These are phyloP conservation scores for Plotosus lineatus DNA, from an alignment of 2,113 vertebrate species.

Conservation along the genomic window DNA sequence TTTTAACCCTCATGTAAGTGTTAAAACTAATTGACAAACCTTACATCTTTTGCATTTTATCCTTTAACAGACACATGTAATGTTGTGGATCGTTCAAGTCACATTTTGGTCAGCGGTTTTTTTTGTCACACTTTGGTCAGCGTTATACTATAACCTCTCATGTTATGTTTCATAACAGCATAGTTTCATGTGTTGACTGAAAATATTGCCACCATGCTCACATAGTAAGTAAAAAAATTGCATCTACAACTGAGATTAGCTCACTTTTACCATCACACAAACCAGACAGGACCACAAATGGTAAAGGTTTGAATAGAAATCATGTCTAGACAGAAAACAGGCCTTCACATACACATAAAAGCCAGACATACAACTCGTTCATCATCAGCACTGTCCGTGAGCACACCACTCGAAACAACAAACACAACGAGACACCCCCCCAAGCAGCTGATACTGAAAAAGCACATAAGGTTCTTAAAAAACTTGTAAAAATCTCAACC, in stretches of 20 bases:
- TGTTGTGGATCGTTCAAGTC: not conserved
- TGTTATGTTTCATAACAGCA: not conserved
- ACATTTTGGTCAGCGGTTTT: not conserved
- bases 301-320: not conserved
- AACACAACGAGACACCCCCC: conserved; percentile 13
- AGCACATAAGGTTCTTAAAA: conserved; percentile 53
- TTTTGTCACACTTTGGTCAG: not conserved
- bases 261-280: not conserved
- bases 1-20: not conserved
- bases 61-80: not conserved
- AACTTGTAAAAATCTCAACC: conserved; percentile 16
- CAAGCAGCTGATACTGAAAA: conserved; percentile 15
- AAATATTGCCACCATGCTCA: not conserved
- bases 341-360: not conserved
- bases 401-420: not conserved
- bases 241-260: not conserved
- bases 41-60: no score
- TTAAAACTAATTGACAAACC: no score
- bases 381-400: not conserved
- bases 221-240: not conserved
- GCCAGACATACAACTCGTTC: not conserved
- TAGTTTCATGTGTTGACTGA: not conserved
- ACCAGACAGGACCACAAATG: not conserved
- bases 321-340: not conserved
- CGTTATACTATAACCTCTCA: not conserved